phyloP scores from a whole-genome alignment of 2,797 vertebrate genomes.

The Brachyalestes nurse region DNA sequence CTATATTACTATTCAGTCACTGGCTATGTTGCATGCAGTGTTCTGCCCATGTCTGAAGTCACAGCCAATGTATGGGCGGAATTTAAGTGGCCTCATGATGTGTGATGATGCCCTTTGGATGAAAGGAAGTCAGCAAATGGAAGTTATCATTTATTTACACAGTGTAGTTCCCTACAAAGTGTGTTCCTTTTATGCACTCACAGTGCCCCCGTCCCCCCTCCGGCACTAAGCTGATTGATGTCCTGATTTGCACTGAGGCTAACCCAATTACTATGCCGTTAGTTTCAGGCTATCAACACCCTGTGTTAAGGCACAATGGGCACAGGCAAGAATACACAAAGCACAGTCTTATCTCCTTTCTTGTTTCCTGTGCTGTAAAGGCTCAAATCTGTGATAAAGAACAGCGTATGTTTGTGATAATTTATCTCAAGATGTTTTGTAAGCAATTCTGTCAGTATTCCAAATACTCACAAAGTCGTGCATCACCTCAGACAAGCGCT shows the following conservation, averaged over 20 bases:
- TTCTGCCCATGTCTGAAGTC: not conserved
- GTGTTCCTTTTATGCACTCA: slow-evolving; percentile 6
- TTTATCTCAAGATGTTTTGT: not conserved
- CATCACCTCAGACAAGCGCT: not conserved
- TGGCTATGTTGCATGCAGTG: not conserved
- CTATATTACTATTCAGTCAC: not conserved
- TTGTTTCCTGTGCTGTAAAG: not conserved
- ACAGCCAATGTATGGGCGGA: not conserved
- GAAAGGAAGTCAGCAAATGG: slow-evolving; percentile 15
- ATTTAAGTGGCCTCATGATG: not conserved
- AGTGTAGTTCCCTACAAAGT: slow-evolving; percentile 14
- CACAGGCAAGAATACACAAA: slow-evolving; percentile 31
- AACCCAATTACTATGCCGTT: slow-evolving; percentile 54
- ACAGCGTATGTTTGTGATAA: not conserved
- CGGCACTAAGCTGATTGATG: slow-evolving; percentile 30
- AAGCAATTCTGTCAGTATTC: too few relatives aligned
- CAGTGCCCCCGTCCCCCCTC: not conserved
- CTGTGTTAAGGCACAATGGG: slow-evolving; percentile 45
- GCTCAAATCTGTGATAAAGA: not conserved
- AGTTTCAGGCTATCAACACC: slow-evolving; percentile 50
- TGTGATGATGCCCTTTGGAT: not conserved
- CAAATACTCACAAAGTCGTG: too few relatives aligned
- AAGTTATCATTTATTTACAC: slow-evolving; percentile 36
- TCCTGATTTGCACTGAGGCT: slow-evolving; percentile 32
- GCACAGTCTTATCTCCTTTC: not conserved